Evolutionary conservation across 1,140 invertebrate species (phyloP).

Genomic region (Agrilus planipennis): DNA sequence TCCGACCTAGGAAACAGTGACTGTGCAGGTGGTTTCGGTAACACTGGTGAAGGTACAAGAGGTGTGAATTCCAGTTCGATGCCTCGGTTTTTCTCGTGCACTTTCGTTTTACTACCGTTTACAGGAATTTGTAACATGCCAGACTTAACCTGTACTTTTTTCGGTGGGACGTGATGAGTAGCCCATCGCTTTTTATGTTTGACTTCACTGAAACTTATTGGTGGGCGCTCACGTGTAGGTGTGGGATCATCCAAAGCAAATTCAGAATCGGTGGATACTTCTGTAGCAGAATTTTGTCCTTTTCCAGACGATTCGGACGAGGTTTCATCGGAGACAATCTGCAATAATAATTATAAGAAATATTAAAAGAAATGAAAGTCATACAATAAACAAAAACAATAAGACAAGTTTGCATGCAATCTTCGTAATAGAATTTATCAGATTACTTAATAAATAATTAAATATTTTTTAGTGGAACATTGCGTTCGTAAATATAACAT

Average conservation of each 20-base stretch:
- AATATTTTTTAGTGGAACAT: too few relatives aligned
- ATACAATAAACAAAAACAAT: background rate
- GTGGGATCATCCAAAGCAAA: slow-evolving; percentile 70
- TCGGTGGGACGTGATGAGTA: slow-evolving; percentile 34
- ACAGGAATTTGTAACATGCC: slow-evolving; percentile 22
- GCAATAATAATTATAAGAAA: slow-evolving; percentile 15
- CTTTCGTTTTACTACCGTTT: slow-evolving; percentile 20
- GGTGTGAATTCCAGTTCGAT: slow-evolving; percentile 41
- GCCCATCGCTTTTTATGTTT: slow-evolving; percentile 39
- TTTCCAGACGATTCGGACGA: slow-evolving; percentile 52
- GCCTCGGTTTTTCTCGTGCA: slow-evolving; percentile 15
- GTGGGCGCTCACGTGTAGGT: slow-evolving; percentile 52
- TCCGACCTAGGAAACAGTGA: slow-evolving; percentile 43
- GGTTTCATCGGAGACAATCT: slow-evolving; percentile 61
- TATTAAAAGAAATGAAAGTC: slow-evolving; percentile 1
- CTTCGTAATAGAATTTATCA: too few relatives aligned
- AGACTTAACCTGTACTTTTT: slow-evolving; percentile 47
- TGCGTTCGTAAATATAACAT: too few relatives aligned
- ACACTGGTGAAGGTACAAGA: slow-evolving; percentile 33
- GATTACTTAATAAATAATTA: too few relatives aligned
- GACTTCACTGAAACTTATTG: slow-evolving; percentile 52
- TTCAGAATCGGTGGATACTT: slow-evolving; percentile 84
- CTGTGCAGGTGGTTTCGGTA: slow-evolving; percentile 26
- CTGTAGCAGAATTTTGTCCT: slow-evolving; percentile 71
- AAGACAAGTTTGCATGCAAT: too few relatives aligned